These are phyloP conservation scores for Ectropis grisescens DNA, from an alignment of 1,140 invertebrate species.

Conservation along the genomic window DNA sequence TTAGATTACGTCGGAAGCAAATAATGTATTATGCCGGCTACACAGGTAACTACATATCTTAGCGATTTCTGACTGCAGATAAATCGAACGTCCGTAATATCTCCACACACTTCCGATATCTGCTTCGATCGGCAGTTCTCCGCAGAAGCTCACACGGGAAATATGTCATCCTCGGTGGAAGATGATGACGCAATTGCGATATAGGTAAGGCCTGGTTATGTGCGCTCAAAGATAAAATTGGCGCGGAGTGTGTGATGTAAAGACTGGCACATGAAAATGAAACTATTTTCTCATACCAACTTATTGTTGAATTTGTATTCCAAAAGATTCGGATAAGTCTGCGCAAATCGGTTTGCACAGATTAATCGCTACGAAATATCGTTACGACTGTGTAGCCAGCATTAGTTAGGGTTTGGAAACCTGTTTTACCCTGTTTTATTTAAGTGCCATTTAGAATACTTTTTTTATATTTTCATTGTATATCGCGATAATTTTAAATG, in stretches of 20 bases:
- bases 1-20: no score
- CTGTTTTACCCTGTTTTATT: no score
- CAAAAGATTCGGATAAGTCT: no score
- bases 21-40: conserved; percentile 2
- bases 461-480: no score
- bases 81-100: conserved; percentile 1
- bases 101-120: conserved; percentile 4
- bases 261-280: conserved; percentile 17
- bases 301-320: no score
- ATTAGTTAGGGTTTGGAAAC: no score
- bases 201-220: conserved; percentile 9
- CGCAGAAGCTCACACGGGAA: conserved; percentile 4
- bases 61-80: conserved; percentile 3
- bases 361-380: no score
- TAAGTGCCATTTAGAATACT: no score
- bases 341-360: no score
- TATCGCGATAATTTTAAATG: no score
- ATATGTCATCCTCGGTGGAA: conserved; percentile 4
- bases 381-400: no score
- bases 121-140: conserved; percentile 1
- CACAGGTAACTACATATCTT: conserved; percentile 1
- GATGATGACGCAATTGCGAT: neutral
- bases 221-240: conserved; percentile 8
- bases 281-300: conserved; percentile 20
- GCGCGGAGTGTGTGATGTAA: conserved; percentile 14